Evolutionary conservation across 2,113 vertebrate species (phyloP), one percentile per base, ranked within the genome.

Genomic region (Chionomys nivalis): DNA sequence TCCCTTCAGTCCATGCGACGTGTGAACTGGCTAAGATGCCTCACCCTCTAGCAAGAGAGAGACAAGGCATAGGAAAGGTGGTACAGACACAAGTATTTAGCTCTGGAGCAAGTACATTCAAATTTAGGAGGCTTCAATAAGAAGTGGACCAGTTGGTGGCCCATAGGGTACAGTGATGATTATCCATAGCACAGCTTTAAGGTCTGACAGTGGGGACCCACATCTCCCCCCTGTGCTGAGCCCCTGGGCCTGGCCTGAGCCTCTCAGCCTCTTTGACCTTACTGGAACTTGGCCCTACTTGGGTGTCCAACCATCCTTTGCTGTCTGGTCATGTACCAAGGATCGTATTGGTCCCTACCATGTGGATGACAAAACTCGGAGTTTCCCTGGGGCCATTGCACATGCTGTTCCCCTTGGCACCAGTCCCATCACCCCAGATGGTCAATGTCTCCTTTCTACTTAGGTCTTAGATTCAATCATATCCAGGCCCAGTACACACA

Each of bases 161-260:
- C 72, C 24, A 24, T 42, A 79, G 75, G 11, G 16, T 17, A 63
- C 0, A 1, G 61, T 0, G 4, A 0, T 49, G 31, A 9, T 5
- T 5, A 31, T n/a, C 26, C 47, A 39, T 42, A 47, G n/a, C 0
- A 26, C 7, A 36, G 1, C 33, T 14, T 55, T 19, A 7, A n/a
- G 52, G 31, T 42, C 68, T 4, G 1, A 11, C 7, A 12, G 1
- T 2, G 24, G 31, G 42, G 11, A 5, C 3, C 6, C 0, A 3
- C 28, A 2, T 21, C 28, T 33, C 33, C 10, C 21, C 31, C 42
- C 70, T 26, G 47, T 0, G 0, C 10, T 23, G 44, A 87, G 58
- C 23, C n/a, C 42, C 66, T 44, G 47, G 44, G 49, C 44, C 0
- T 76, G 7, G 21, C 31, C 63, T 16, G 55, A 73, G 77, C 21